Evolutionary conservation across 2,888 invertebrate genomes (phyloP), one percentile per base, ranked within the genome.

Genomic region (Nebria salina): DNA sequence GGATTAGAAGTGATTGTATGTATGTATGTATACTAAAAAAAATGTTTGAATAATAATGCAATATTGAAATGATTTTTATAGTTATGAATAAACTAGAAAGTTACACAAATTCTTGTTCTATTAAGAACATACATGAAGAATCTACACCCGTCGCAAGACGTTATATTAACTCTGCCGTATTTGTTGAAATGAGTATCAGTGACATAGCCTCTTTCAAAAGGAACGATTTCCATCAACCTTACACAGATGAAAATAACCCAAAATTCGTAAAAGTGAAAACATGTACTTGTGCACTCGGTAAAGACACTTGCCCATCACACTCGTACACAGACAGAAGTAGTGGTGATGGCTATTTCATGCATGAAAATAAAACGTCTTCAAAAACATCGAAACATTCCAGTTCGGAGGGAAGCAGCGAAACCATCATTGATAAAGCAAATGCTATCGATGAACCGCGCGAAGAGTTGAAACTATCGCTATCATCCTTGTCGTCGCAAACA

Each of bases 391-490:
- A 25, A 6, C 26, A 70, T 11, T 26, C 25, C 70, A 25, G 34
- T 26, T 70, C 70, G 2, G 70, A 20, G 13, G 34, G 25, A 11
- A 70, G 70, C 70, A 34, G 15, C 11, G 25, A 34, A 11, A 70
- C 70, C 0, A 34, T 70, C 34, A 70, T 25, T 15, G 34, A 26
- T 11, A 25, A 70, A n/a, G 66, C 66, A n/a, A 13, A 66, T 25
- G 15, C 9, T 73, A 8, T 11, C n/a, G 41, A 7, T 11, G 9
- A 7, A 34, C 20, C n/a, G 34, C 72, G 8, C 20, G 83, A 83
- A 26, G 84, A 84, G 26, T 65, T 84, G 25, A 85, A 84, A 80
- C 65, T 84, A 73, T 84, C 84, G 0, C 76, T 84, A 13, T 34
- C 82, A 43, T 84, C 84, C 1, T 65, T 83, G 8, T 76, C 83